These are phyloP conservation scores for Morone saxatilis DNA, from an alignment of 2,113 vertebrate species.

Conservation along the genomic window DNA sequence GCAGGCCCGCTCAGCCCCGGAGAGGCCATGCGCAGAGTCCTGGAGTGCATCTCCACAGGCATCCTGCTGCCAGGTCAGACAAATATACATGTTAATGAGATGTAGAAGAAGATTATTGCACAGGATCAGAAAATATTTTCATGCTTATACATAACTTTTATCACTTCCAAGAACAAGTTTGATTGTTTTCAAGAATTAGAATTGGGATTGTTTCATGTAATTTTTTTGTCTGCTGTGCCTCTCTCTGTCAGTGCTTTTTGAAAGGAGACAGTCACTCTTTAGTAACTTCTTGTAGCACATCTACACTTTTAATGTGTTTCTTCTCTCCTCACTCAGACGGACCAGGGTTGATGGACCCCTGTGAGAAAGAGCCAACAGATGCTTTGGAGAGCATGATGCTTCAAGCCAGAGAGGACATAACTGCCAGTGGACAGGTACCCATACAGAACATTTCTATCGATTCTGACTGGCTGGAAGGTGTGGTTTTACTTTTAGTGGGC, in stretches of 20 bases:
- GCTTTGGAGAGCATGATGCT: constrained; percentile 78
- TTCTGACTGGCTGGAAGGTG: neutral
- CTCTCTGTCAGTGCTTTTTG: neutral
- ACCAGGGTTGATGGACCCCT: constrained; percentile 87
- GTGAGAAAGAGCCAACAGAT: constrained; percentile 85
- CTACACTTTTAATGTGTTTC: neutral
- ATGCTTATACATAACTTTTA: neutral
- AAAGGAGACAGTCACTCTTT: neutral
- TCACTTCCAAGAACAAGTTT: too few relatives aligned
- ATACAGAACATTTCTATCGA: neutral
- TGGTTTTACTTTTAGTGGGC: too few relatives aligned
- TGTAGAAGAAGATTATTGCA: neutral
- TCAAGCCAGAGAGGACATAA: constrained; percentile 86
- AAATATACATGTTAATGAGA: neutral
- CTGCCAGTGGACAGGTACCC: constrained; percentile 84
- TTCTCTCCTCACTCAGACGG: constrained; percentile 79
- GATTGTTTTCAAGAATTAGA: too few relatives aligned
- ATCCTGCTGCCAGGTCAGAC: constrained; percentile 83
- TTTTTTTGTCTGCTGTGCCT: neutral
- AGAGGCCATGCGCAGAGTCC: constrained; percentile 83
- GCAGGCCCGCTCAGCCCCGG: constrained; percentile 80
- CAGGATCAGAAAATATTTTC: neutral
- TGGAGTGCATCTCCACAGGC: constrained; percentile 85
- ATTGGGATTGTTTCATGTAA: neutral
- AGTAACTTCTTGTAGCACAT: neutral